Base-by-base conservation (phyloP, 2,113 vertebrate species). In the Rhombomys opimus region DNA sequence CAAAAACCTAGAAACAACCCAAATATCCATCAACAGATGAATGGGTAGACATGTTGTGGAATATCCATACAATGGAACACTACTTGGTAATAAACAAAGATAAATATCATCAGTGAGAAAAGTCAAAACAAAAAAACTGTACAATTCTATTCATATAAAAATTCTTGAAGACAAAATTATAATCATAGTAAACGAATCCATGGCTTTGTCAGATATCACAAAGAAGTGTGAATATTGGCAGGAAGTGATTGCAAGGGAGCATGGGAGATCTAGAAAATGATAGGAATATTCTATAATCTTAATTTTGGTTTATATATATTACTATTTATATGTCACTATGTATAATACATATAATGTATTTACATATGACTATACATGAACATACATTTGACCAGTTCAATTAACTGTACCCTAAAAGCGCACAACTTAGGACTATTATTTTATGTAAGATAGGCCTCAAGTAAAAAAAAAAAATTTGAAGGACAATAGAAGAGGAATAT, bases 61-160 rank as follows among this genome's bases (percentile, higher is more conserved):
- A 78, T 82, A 89, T 54, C 32, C 61, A 95, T 80, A 97, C 95
- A 97, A 68, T 75, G 63, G 7, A 95, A 63, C 67, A 84, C 78
- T 89, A 94, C 38, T 91, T 13, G 27, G 78, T 63, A 96, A 95
- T 88, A 96, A 90, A 96, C 85, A 94, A 5, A 18, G 91, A 87
- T 82, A 35, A 89, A 77, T 80, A 94, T n/a, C 41, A 73, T 77
- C 75, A 96, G n/a, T 88, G 38, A 91, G 89, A 95, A 35, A 93
- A 77, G 2, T 22, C 84, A 97, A 32, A 52, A 87, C 59, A 90
- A 90, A 46, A 93, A 18, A 70, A n/a, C 35, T 89, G 1, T 91
- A 93, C 93, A 97, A 90, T 88, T 95, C 59, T 95, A 50, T 75
- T 95, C 70, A 95, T 76, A 95, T 77, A 54, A 96, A 46, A 95